phyloP scores from a whole-genome alignment of 2,888 invertebrate genomes.

The Lasioglossum marginatum region DNA sequence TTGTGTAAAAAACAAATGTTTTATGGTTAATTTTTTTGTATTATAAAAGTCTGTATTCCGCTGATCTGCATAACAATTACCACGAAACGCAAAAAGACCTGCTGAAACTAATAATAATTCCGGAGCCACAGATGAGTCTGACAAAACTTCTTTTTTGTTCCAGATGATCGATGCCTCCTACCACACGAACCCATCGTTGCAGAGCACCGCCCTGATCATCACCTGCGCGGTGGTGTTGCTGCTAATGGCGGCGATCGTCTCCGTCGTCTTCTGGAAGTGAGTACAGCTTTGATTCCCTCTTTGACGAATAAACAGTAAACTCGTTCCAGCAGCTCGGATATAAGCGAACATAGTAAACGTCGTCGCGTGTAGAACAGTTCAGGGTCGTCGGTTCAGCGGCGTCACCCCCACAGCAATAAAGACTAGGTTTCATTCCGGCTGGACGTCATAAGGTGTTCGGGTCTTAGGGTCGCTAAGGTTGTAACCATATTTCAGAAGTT shows the following conservation, averaged over 20 bases:
- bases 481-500: constrained; percentile 68
- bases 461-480: constrained; percentile 56
- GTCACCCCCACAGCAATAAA: constrained; percentile 54
- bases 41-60: not conserved
- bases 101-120: not conserved
- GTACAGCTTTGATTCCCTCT: constrained; percentile 82
- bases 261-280: constrained; percentile 95
- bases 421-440: constrained; percentile 62
- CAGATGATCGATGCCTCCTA: constrained; percentile 96
- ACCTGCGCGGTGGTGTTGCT: constrained; percentile 92
- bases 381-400: constrained; percentile 31
- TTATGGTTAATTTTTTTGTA: too few species aligned
- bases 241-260: constrained; percentile 91
- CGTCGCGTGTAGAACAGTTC: constrained; percentile 45
- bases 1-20: too few species aligned
- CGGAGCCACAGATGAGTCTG: constrained; percentile 15
- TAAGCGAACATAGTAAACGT: not conserved
- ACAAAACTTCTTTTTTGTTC: constrained; percentile 78
- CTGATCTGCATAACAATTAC: not conserved
- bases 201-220: constrained; percentile 93
- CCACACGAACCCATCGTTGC: constrained; percentile 93
- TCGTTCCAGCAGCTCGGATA: not conserved
- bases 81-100: not conserved
- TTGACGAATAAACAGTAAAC: not conserved
- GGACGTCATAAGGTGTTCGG: constrained; percentile 62